Conservation (phyloP, 1,140 invertebrate species). For the Euwallacea fornicatus region DNA sequence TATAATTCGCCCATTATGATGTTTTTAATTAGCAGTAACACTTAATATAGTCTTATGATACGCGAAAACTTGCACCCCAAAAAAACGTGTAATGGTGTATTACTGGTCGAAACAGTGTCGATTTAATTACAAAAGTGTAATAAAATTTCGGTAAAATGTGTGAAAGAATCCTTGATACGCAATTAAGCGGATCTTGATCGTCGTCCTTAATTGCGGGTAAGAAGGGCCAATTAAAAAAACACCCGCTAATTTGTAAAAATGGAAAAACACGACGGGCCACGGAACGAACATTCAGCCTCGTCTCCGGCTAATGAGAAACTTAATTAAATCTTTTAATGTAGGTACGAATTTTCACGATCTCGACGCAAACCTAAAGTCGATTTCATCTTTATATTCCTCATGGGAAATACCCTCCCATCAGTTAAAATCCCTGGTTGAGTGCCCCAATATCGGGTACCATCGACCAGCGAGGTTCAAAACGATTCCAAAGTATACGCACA, state of each 20-base stretch:
- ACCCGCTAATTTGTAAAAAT: constrained; percentile 42
- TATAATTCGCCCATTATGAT: no score
- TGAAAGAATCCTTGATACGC: constrained; percentile 25
- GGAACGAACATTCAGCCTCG: constrained; percentile 36
- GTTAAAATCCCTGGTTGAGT: no score
- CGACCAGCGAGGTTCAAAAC: no score
- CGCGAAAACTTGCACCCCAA: no score
- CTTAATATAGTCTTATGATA: no score
- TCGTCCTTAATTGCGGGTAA: constrained; percentile 37
- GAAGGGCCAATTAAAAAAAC: constrained; percentile 39
- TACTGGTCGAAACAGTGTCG: constrained; percentile 14
- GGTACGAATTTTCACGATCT: constrained; percentile 28
- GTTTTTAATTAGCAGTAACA: no score
- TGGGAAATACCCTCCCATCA: neutral
- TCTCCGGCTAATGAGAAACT: constrained; percentile 38
- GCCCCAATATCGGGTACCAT: no score
- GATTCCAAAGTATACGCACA: no score
- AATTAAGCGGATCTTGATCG: constrained; percentile 28
- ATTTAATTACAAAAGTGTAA: constrained; percentile 25
- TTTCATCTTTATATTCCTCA: constrained; percentile 15
- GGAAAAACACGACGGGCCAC: constrained; percentile 37
- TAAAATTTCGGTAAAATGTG: constrained; percentile 36
- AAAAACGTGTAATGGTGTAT: neutral
- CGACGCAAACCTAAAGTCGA: constrained; percentile 11
- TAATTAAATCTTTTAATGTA: constrained; percentile 40